phyloP scores from a whole-genome alignment of 2,888 invertebrate genomes.

The Falcaria lacertinaria region DNA sequence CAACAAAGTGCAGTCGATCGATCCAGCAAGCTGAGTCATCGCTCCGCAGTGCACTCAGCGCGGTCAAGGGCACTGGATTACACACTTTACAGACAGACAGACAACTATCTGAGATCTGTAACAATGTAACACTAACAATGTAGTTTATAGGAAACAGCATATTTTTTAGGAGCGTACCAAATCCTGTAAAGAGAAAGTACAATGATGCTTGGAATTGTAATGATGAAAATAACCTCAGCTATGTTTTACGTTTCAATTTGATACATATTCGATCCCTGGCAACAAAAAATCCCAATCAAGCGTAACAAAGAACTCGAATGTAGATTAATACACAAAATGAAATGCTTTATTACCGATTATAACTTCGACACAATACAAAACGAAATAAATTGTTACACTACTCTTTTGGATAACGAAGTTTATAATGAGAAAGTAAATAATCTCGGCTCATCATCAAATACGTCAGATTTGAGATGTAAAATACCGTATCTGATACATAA shows the following conservation, averaged over 20 bases:
- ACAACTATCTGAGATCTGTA: not conserved
- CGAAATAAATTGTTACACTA: not conserved
- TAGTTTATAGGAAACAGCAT: too few relatives aligned
- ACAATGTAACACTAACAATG: too few relatives aligned
- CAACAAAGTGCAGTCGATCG: not conserved
- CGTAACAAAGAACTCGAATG: too few relatives aligned
- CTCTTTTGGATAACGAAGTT: not conserved
- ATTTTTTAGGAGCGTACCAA: too few relatives aligned
- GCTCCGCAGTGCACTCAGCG: not conserved
- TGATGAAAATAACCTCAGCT: too few relatives aligned
- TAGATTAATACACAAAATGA: too few relatives aligned
- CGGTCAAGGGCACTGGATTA: not conserved
- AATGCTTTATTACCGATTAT: not conserved
- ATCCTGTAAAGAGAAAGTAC: too few relatives aligned
- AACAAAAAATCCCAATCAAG: too few relatives aligned
- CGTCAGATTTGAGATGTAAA: not conserved
- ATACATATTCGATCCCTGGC: too few relatives aligned
- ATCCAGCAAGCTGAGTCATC: not conserved
- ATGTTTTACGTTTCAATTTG: too few relatives aligned
- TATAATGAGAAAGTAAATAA: not conserved
- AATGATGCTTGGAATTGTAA: too few relatives aligned
- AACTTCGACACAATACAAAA: not conserved
- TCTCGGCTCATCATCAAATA: not conserved
- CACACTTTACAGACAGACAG: not conserved
- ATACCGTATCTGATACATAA: not conserved